Evolutionary conservation across 2,113 vertebrate genomes (phyloP), one percentile per base, ranked within the genome.

Genomic region (Stegastes partitus): DNA sequence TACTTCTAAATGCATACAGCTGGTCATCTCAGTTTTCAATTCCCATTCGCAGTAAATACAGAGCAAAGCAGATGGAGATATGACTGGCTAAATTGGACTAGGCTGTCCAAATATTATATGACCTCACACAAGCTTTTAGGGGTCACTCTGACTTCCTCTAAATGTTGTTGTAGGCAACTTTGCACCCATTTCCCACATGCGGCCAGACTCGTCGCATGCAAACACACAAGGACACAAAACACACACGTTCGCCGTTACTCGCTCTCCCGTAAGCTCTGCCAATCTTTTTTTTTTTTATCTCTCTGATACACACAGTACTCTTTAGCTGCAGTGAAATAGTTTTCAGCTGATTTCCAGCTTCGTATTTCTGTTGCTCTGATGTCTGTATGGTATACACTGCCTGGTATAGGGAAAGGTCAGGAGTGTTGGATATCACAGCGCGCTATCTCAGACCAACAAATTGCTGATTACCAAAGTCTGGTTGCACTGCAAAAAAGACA

Each of bases 71-170:
- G 89, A 93, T 90, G 87, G 91, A 92, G 90, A 90, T 89, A 89
- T 69, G 89, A 91, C 70, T 28, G 50, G 44, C 74, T 91, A 85
- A 89, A 93, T 92, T 91, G 84, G 78, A 91, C 85, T 68, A 75
- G 85, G 91, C 91, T 93, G 90, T 88, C 84, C 72, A 92, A 91
- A 93, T 93, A 91, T 86, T 85, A 77, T 69, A 70, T 84, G 83
- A 87, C 90, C 83, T 87, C 77, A 63, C 66, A 81, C 67, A 74
- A 73, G 88, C 91, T 89, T 93, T 91, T 84, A 91, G 81, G 85
- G 89, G 89, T 91, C 89, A 87, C 86, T 87, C 57, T 1, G 81
- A 89, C 86, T 85, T 81, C 15, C 37, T 12, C 70, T 85, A 63
- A 86, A 86, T 90, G 82, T 89, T 91, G 50, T 84, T 84, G 39